Conservation (phyloP, 1,140 invertebrate genomes). For the Chrysoperla carnea region DNA sequence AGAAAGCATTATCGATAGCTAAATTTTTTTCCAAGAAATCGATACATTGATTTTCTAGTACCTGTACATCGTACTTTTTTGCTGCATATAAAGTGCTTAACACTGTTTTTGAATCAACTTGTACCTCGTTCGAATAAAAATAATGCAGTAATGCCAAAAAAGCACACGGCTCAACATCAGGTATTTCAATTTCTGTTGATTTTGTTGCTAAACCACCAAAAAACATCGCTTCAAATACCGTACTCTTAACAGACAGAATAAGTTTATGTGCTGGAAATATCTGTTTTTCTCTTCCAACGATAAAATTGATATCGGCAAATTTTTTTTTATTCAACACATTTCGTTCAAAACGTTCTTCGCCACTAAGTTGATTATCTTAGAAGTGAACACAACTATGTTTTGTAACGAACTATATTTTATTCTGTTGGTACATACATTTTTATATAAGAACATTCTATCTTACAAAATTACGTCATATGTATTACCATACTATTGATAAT, state of each 20-base stretch:
- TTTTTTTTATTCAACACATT: too few species aligned
- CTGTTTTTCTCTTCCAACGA: constrained; percentile 27
- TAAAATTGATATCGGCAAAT: too few species aligned
- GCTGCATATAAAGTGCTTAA: constrained; percentile 77
- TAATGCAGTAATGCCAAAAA: constrained; percentile 54
- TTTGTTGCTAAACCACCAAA: constrained; percentile 46
- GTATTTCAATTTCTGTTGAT: constrained; percentile 52
- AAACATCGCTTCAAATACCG: constrained; percentile 84
- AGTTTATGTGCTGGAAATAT: constrained; percentile 74
- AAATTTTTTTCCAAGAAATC: constrained; percentile 69
- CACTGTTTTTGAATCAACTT: constrained; percentile 69
- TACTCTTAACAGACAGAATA: constrained; percentile 62
- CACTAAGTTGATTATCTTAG: too few species aligned
- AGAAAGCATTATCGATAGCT: constrained; percentile 69
- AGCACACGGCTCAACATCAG: constrained; percentile 71
- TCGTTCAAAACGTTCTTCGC: too few species aligned
- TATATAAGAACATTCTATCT: too few species aligned
- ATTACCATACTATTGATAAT: too few species aligned
- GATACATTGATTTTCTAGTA: constrained; percentile 68
- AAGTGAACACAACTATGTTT: too few species aligned
- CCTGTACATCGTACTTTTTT: constrained; percentile 74
- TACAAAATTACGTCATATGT: too few species aligned
- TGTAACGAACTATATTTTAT: too few species aligned
- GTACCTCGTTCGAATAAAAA: constrained; percentile 71
- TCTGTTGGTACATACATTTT: too few species aligned